Evolutionary conservation across 2,113 vertebrate genomes (phyloP).

Genomic region (Brachypodius melanocephalos): DNA sequence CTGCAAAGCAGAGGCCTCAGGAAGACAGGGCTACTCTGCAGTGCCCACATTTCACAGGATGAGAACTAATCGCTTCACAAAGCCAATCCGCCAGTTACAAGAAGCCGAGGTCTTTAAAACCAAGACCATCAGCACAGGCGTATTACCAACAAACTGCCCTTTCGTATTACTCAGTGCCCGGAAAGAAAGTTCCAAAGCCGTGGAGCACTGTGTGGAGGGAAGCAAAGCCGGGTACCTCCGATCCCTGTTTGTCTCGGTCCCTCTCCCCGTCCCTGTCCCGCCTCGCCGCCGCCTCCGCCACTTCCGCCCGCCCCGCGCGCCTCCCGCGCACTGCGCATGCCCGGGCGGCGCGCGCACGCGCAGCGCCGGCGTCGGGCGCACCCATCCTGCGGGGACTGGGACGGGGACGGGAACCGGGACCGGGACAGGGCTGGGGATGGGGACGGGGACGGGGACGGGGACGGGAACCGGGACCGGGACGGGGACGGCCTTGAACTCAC

Average conservation of each 20-base stretch:
- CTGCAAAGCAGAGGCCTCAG: not conserved
- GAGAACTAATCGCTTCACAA: accelerated
- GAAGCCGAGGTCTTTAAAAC: not conserved
- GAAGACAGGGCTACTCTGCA: too few species aligned
- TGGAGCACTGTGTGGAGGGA: accelerated
- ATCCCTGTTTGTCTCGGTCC: accelerated
- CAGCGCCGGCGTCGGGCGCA: accelerated
- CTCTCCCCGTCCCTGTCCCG: accelerated
- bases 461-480: too few species aligned
- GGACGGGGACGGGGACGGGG: not conserved
- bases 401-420: not conserved
- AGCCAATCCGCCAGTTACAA: accelerated
- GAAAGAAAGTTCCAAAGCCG: not conserved
- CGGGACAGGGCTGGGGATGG: accelerated
- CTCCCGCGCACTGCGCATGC: accelerated
- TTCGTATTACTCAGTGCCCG: not conserved
- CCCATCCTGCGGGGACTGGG: accelerated
- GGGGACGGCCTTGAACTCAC: accelerated
- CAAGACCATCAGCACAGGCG: accelerated
- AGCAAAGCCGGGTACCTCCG: too few species aligned
- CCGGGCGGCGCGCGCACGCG: accelerated
- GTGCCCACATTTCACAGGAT: not conserved
- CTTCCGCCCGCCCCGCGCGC: not conserved
- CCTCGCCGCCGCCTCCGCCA: not conserved
- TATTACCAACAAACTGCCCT: not conserved